Conservation (phyloP, 92 coral and sea anemone genomes). For the Meandrina meandrites region DNA sequence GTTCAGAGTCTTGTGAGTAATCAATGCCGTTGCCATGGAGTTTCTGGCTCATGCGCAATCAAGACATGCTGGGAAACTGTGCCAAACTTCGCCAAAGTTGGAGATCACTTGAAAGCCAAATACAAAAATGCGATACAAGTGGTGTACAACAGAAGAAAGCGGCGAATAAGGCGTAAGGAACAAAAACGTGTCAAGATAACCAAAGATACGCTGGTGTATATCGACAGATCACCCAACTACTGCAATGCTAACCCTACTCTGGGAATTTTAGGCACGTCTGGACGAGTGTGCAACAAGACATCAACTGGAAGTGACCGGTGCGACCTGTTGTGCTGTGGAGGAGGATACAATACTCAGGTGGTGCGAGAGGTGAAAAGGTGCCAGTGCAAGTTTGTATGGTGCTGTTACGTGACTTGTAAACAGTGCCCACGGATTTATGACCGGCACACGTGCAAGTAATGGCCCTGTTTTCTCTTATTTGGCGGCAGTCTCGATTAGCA, state of each 20-base stretch:
- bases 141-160: slow-evolving; percentile 63
- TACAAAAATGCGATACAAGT: slow-evolving; percentile 73
- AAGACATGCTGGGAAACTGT: slow-evolving; percentile 79
- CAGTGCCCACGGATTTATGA: slow-evolving; percentile 75
- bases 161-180: slow-evolving; percentile 69
- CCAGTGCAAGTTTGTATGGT: slow-evolving; percentile 85
- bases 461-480: neutral
- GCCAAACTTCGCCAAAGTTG: slow-evolving; percentile 75
- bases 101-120: slow-evolving; percentile 61
- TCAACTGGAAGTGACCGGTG: slow-evolving; percentile 79
- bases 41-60: slow-evolving; percentile 82
- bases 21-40: slow-evolving; percentile 96
- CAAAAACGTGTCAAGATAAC: slow-evolving; percentile 62
- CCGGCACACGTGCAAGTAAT: slow-evolving; percentile 78
- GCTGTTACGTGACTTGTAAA: slow-evolving; percentile 86
- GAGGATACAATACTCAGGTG: slow-evolving; percentile 86
- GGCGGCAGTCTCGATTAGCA: neutral
- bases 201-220: slow-evolving; percentile 63
- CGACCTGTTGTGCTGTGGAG: slow-evolving; percentile 84
- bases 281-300: slow-evolving; percentile 83
- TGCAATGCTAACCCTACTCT: slow-evolving; percentile 67
- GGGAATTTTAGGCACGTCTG: slow-evolving; percentile 86
- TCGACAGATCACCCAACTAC: slow-evolving; percentile 82
- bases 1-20: slow-evolving; percentile 62
- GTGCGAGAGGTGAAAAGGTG: slow-evolving; percentile 77